phyloP scores from a whole-genome alignment of 2,797 vertebrate species.

The Galaxias olidus region DNA sequence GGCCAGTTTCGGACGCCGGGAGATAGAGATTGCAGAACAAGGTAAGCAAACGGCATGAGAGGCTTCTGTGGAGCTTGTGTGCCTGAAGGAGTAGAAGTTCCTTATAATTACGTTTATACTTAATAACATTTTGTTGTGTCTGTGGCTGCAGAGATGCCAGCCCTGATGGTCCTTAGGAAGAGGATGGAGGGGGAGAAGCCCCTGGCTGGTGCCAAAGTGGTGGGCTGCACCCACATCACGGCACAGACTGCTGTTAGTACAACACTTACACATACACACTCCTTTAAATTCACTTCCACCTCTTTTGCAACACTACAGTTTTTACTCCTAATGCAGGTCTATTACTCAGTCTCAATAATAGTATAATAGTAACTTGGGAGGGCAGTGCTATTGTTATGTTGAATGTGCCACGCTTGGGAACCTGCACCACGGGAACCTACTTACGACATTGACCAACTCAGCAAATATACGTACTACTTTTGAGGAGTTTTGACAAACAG shows the following conservation, averaged over 20 bases:
- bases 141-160: conserved; percentile 85
- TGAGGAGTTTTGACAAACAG: too few species aligned
- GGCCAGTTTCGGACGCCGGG: conserved; percentile 86
- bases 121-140: neutral
- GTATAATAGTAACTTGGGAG: too few species aligned
- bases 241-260: conserved; percentile 90
- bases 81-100: too few species aligned
- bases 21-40: conserved; percentile 90
- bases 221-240: conserved; percentile 93
- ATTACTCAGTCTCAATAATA: too few species aligned
- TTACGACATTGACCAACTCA: too few species aligned
- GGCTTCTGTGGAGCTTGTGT: neutral
- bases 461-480: too few species aligned
- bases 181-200: conserved; percentile 89
- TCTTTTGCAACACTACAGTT: too few species aligned
- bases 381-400: neutral
- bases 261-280: neutral
- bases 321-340: too few species aligned
- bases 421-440: too few species aligned
- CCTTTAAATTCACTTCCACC: neutral
- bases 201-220: conserved; percentile 88
- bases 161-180: conserved; percentile 90
- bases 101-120: neutral
- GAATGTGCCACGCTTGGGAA: too few species aligned
- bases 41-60: conserved; percentile 62